A percentile compares a stretch with the other conserved stretches of the same genome.
These are phyloP conservation scores for Lophotis ruficrista DNA, from an alignment of 2,113 vertebrate genomes.

Conservation along the genomic window DNA sequence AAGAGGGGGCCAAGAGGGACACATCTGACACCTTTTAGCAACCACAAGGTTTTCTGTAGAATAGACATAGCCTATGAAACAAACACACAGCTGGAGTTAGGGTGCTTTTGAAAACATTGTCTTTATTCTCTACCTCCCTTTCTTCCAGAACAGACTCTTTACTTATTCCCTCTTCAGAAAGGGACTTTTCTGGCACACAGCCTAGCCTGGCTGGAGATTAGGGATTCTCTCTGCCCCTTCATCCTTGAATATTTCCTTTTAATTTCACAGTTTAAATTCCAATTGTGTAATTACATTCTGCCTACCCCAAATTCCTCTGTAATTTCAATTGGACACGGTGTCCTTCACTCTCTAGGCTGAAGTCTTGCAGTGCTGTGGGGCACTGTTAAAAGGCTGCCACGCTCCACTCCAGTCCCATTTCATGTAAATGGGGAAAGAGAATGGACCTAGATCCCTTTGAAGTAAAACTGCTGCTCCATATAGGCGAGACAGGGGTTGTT, in stretches of 20 bases:
- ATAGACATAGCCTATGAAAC: constrained; percentile 44
- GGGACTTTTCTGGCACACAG: constrained; percentile 59
- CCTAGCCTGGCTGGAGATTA: constrained; percentile 44
- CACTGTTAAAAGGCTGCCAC: constrained; percentile 65
- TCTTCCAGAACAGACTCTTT: constrained; percentile 66
- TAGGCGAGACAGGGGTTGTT: constrained; percentile 18
- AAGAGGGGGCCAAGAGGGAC: constrained; percentile 43
- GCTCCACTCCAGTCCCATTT: constrained; percentile 66
- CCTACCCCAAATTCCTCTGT: constrained; percentile 61
- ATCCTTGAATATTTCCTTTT: constrained; percentile 74
- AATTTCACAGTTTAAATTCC: constrained; percentile 75
- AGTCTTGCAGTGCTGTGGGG: constrained; percentile 58
- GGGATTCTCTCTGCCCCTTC: constrained; percentile 63
- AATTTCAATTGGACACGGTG: constrained; percentile 71
- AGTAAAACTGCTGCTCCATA: constrained; percentile 54
- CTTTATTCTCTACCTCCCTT: constrained; percentile 44
- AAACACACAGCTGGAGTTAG: constrained; percentile 69
- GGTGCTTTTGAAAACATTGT: constrained; percentile 68
- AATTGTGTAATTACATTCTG: constrained; percentile 77
- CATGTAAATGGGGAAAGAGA: constrained; percentile 64
- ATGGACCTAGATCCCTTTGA: constrained; percentile 59
- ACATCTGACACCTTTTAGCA: constrained; percentile 57
- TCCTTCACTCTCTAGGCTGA: constrained; percentile 60
- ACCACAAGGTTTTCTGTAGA: constrained; percentile 32
- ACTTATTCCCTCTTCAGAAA: constrained; percentile 64